Percentiles rank a stretch among this genome's conserved stretches.
Conservation (phyloP, 2,888 invertebrate genomes). For the Mesodorylaimus sp. region DNA sequence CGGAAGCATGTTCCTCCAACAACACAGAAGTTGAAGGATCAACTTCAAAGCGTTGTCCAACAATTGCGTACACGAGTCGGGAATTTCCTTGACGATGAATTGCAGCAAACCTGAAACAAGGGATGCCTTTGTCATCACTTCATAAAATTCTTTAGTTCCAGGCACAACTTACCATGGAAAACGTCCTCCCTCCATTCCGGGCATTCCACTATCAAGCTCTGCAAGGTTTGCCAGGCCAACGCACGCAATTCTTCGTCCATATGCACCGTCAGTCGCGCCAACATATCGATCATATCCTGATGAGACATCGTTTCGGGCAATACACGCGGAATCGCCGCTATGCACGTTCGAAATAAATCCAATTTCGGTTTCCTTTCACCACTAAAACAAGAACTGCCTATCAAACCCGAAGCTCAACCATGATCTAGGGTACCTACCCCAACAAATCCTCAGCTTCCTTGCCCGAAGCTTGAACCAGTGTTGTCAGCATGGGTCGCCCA, state of each 20-base stretch:
- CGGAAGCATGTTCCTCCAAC: conserved; percentile 50
- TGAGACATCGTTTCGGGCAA: conserved; percentile 94
- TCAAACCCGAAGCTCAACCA: too few relatives aligned
- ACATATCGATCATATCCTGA: conserved; percentile 75
- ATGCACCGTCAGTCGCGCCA: conserved; percentile 82
- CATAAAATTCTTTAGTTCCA: not conserved
- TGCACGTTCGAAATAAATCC: conserved; percentile 89
- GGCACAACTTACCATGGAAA: conserved; percentile 39
- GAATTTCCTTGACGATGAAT: conserved; percentile 75
- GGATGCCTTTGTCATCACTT: not conserved
- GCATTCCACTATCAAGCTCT: conserved; percentile 84
- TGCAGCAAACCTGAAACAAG: conserved; percentile 57
- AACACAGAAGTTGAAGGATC: conserved; percentile 69
- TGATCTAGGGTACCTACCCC: conserved; percentile 30
- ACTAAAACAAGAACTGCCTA: conserved; percentile 23
- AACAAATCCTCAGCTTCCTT: conserved; percentile 45
- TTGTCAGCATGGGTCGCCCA: conserved; percentile 88
- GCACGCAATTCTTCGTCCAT: conserved; percentile 93
- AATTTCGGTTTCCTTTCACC: conserved; percentile 93
- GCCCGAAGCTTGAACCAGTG: conserved; percentile 80
- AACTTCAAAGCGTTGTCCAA: conserved; percentile 82
- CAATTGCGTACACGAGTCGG: conserved; percentile 67
- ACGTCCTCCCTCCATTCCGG: conserved; percentile 95
- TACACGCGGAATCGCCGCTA: conserved; percentile 88
- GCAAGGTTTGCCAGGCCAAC: conserved; percentile 34